A percentile compares a stretch with the other conserved stretches of the same genome.
Evolutionary conservation across 2,888 invertebrate species (phyloP).

Genomic region (Norana najaformis): DNA sequence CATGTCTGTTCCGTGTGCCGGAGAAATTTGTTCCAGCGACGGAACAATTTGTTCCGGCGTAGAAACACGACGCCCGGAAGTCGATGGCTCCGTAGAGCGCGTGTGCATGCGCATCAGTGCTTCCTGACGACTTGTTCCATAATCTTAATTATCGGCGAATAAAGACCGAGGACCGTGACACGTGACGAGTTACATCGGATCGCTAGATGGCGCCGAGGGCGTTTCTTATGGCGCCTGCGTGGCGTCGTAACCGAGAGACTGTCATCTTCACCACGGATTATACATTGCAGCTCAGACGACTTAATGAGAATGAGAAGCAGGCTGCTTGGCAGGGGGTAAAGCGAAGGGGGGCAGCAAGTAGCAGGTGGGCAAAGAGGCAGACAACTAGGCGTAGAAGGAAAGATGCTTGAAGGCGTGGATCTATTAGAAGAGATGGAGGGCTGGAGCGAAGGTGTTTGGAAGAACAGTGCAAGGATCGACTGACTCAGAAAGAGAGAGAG

Average conservation of each 20-base stretch:
- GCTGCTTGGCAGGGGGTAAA: not conserved
- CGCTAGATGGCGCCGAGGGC: not conserved
- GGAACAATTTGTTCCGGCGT: not conserved
- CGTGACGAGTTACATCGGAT: conserved; percentile 13
- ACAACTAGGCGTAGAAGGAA: not conserved
- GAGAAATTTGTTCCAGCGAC: not conserved
- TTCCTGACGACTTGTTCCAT: conserved; percentile 1
- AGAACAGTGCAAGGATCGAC: no score
- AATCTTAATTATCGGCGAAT: conserved; percentile 13
- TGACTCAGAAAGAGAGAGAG: not conserved
- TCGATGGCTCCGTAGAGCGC: not conserved
- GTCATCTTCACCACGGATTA: not conserved
- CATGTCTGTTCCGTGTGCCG: not conserved
- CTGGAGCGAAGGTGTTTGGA: no score
- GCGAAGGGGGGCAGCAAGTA: no score
- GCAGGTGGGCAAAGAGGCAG: not conserved
- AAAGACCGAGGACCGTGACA: not conserved
- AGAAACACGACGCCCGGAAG: not conserved
- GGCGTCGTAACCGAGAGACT: not conserved
- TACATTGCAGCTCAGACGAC: not conserved
- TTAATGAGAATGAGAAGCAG: not conserved
- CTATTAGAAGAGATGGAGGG: not conserved
- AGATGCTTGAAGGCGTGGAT: not conserved
- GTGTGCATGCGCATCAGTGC: not conserved
- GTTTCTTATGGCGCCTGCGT: not conserved